These are phyloP conservation scores for Drosophila tristis DNA, from an alignment of 1,140 invertebrate genomes.

Conservation along the genomic window DNA sequence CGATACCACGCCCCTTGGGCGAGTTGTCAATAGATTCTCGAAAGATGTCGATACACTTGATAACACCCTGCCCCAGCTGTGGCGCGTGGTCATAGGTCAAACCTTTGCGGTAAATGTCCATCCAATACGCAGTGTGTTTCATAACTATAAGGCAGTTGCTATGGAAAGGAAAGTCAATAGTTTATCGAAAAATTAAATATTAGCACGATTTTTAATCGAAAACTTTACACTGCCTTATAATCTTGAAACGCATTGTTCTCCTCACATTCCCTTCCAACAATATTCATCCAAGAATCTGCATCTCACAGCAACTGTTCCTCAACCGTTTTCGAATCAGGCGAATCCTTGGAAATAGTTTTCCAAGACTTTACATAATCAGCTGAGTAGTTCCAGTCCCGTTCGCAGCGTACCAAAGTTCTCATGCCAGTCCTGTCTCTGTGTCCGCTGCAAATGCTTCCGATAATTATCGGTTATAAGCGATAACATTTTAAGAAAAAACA, in stretches of 20 bases:
- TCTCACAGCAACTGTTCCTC: neutral
- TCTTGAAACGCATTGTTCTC: too few relatives aligned
- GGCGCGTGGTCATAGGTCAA: constrained; percentile 82
- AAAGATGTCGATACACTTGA: constrained; percentile 90
- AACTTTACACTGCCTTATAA: too few relatives aligned
- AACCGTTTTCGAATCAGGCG: neutral
- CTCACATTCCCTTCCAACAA: too few relatives aligned
- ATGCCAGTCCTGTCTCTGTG: constrained; percentile 21
- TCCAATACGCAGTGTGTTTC: neutral
- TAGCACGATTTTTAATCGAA: neutral
- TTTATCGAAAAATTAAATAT: neutral
- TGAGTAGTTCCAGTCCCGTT: too few relatives aligned
- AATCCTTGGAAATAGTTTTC: too few relatives aligned
- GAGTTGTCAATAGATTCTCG: constrained; percentile 90
- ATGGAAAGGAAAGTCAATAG: neutral
- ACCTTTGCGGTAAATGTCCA: constrained; percentile 66
- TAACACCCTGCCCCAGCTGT: constrained; percentile 84
- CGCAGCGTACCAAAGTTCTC: constrained; percentile 4
- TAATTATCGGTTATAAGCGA: too few relatives aligned
- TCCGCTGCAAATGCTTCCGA: neutral
- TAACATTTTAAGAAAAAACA: neutral
- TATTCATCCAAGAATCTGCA: constrained; percentile 5
- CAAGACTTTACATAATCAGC: too few relatives aligned
- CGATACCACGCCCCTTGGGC: constrained; percentile 90
- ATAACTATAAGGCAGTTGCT: neutral